Evolutionary conservation across 2,797 vertebrate species (phyloP).

Genomic region (Crenichthys baileyi): DNA sequence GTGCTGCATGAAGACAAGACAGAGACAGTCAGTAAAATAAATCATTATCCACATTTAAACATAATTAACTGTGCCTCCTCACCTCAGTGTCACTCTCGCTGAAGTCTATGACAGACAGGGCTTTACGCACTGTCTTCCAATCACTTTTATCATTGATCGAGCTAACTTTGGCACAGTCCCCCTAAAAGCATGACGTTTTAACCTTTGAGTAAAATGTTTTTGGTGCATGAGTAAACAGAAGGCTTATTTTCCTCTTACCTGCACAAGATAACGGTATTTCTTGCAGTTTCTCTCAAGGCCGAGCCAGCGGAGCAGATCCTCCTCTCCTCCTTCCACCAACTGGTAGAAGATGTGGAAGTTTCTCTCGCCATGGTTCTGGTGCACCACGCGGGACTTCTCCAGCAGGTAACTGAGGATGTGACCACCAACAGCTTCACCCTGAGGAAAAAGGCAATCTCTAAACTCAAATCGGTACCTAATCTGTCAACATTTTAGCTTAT

Average conservation of each 20-base stretch:
- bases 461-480: neutral
- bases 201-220: conserved; percentile 5
- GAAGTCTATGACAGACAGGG: conserved; percentile 91
- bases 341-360: conserved; percentile 99
- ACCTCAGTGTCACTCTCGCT: conserved; percentile 88
- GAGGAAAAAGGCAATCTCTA: conserved; percentile 8
- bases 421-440: conserved; percentile 93
- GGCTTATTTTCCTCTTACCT: conserved; percentile 73
- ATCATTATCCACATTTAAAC: neutral
- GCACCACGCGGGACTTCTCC: conserved; percentile 94
- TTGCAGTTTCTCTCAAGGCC: conserved; percentile 89
- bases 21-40: neutral
- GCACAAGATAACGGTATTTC: conserved; percentile 88
- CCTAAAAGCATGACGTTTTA: conserved; percentile 71
- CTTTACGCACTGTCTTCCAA: conserved; percentile 89
- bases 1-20: conserved; percentile 69
- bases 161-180: conserved; percentile 91
- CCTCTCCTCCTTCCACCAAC: conserved; percentile 90
- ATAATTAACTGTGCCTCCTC: conserved; percentile 11
- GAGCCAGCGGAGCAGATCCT: conserved; percentile 87
- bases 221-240: neutral
- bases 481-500: neutral
- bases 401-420: conserved; percentile 95
- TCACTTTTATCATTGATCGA: conserved; percentile 90
- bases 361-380: conserved; percentile 93